phyloP scores from a whole-genome alignment of 2,797 vertebrate genomes.

The Sphenopsis melanotis region DNA sequence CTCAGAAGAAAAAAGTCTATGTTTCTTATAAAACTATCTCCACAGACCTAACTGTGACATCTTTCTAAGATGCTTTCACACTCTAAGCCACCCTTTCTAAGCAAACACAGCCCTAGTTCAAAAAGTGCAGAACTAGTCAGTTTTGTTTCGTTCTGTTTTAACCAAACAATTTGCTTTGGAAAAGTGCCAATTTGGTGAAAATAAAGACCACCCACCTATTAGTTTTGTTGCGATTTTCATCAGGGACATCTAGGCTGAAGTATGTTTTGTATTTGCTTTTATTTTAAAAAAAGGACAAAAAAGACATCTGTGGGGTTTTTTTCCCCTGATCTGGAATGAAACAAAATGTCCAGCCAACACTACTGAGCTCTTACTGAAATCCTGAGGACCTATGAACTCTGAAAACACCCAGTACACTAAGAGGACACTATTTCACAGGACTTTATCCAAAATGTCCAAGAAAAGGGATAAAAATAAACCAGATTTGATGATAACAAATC shows the following conservation, averaged over 20 bases:
- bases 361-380: constrained; percentile 4
- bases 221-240: background rate
- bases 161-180: background rate
- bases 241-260: background rate
- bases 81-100: background rate
- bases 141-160: background rate
- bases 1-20: background rate
- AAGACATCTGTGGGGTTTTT: background rate
- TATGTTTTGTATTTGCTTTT: background rate
- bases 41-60: background rate
- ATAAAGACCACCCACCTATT: background rate
- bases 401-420: background rate
- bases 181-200: background rate
- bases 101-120: background rate
- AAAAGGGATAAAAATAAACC: constrained; percentile 21
- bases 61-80: background rate
- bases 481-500: background rate
- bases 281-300: background rate
- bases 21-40: background rate
- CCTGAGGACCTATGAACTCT: background rate
- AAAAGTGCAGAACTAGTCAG: background rate
- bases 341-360: constrained; percentile 49
- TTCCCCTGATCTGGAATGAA: background rate
- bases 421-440: background rate
- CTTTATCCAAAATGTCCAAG: background rate